A percentile compares a stretch with the other conserved stretches of the same genome.
Evolutionary conservation across 2,888 invertebrate genomes (phyloP).

Genomic region (Biston betularia): DNA sequence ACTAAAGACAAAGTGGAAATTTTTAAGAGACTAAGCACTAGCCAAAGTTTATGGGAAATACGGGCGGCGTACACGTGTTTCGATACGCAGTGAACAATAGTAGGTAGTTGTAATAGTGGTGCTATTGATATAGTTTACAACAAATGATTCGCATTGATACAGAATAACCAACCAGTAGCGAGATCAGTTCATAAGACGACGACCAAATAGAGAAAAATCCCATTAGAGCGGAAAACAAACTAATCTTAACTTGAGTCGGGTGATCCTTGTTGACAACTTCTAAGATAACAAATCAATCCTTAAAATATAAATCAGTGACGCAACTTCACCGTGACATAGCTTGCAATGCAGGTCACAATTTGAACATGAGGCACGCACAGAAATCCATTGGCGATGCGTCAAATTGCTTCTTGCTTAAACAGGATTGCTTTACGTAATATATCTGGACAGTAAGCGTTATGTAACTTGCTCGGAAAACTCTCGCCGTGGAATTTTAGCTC

Average conservation of each 20-base stretch:
- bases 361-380: conserved; percentile 61
- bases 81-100: too few species aligned
- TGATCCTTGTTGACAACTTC: not conserved
- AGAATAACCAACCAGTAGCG: too few species aligned
- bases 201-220: too few species aligned
- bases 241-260: not conserved
- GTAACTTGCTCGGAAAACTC: not conserved
- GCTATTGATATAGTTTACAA: too few species aligned
- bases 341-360: conserved; percentile 74
- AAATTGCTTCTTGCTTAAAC: conserved; percentile 63
- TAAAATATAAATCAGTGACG: conserved; percentile 46
- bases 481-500: not conserved
- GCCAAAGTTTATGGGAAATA: too few species aligned
- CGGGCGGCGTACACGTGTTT: too few species aligned
- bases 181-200: too few species aligned
- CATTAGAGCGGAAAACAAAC: too few species aligned
- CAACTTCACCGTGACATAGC: conserved; percentile 61
- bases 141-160: too few species aligned
- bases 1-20: too few species aligned
- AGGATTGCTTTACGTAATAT: conserved; percentile 58
- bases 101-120: too few species aligned
- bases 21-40: too few species aligned
- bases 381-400: conserved; percentile 61
- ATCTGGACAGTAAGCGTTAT: conserved; percentile 20
- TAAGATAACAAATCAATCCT: conserved; percentile 7